phyloP scores from a whole-genome alignment of 37 sponge, comb jelly and placozoan species.

The Oopsacas minuta region DNA sequence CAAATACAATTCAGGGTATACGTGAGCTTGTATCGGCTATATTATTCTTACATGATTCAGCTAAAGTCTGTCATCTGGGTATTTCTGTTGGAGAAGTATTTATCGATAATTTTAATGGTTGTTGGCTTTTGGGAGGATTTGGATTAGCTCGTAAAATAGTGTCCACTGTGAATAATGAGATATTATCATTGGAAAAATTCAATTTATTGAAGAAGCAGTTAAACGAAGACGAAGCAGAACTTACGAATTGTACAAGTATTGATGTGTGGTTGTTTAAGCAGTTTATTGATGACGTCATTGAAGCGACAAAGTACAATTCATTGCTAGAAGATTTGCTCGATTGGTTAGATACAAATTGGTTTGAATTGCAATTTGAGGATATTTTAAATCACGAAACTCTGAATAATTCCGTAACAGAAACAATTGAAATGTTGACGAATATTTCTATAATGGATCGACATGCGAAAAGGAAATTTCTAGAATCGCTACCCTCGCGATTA shows the following conservation, averaged over 20 bases:
- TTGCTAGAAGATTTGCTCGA: background rate
- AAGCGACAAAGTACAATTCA: background rate
- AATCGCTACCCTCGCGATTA: background rate
- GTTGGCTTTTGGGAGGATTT: constrained; percentile 9
- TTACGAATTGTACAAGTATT: background rate
- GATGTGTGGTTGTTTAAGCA: constrained; percentile 11
- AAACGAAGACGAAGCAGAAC: background rate
- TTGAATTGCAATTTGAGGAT: background rate
- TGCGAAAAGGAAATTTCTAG: background rate
- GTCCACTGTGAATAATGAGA: background rate
- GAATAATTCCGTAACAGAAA: background rate
- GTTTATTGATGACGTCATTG: constrained; percentile 10
- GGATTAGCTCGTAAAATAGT: background rate
- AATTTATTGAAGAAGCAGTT: background rate
- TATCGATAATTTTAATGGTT: background rate
- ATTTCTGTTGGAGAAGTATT: background rate
- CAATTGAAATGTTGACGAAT: background rate
- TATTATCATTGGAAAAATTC: background rate
- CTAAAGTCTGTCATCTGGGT: background rate
- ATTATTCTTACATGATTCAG: background rate
- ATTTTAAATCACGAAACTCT: background rate
- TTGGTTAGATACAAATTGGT: constrained; percentile 1
- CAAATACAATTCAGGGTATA: background rate
- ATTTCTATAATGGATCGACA: background rate
- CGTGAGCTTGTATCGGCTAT: background rate